phyloP scores from a whole-genome alignment of 2,888 invertebrate genomes.

The Caenorhabditis japonica region DNA sequence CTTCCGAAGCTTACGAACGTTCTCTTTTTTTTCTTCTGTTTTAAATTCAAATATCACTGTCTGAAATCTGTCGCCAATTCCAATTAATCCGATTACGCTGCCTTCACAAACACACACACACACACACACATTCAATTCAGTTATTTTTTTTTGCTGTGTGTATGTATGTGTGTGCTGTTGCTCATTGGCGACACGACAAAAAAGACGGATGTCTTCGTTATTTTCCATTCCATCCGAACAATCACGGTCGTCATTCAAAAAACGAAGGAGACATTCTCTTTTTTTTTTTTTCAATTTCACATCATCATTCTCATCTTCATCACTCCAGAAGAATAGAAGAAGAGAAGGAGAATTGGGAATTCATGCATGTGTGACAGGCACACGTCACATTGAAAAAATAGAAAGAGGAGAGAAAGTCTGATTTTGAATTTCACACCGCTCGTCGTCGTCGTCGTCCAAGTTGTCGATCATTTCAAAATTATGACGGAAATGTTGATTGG shows the following conservation, averaged over 20 bases:
- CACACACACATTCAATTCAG: background rate
- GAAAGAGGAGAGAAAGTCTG: slow-evolving; percentile 18
- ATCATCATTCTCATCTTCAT: background rate
- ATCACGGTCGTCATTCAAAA: slow-evolving; percentile 5
- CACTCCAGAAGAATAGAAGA: slow-evolving; percentile 5
- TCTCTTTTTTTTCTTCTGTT: slow-evolving; percentile 9
- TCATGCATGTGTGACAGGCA: slow-evolving; percentile 50
- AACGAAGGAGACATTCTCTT: background rate
- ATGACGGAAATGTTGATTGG: background rate
- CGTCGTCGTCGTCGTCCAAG: background rate
- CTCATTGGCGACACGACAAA: slow-evolving; percentile 22
- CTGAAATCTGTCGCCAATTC: slow-evolving; percentile 14
- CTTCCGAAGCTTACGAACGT: too few species aligned
- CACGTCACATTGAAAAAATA: slow-evolving; percentile 14
- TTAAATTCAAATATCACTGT: slow-evolving; percentile 10
- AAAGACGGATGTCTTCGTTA: slow-evolving; percentile 19
- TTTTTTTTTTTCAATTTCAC: slow-evolving; percentile 6
- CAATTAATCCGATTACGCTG: slow-evolving; percentile 36
- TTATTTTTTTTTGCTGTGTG: too few species aligned
- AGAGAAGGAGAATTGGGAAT: slow-evolving; percentile 28
- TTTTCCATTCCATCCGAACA: background rate
- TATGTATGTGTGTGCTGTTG: background rate
- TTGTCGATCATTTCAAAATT: too few species aligned
- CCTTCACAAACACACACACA: background rate
- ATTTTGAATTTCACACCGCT: slow-evolving; percentile 20